Conservation (phyloP, 2,797 vertebrate species). For the Gobio occitaniae region DNA sequence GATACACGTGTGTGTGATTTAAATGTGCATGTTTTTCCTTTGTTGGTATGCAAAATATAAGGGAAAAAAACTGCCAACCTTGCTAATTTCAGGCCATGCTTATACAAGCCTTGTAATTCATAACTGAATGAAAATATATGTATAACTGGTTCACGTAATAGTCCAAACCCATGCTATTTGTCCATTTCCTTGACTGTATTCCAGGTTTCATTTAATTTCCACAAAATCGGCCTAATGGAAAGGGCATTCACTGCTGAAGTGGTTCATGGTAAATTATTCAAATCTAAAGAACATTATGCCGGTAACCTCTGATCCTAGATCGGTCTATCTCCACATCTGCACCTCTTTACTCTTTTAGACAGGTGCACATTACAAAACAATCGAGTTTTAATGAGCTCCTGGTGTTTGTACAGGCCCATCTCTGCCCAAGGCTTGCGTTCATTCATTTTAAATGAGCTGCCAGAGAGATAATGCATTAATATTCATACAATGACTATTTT, state of each 20-base stretch:
- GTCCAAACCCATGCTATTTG: slow-evolving; percentile 9
- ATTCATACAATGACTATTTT: slow-evolving; percentile 76
- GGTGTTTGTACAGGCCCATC: slow-evolving; percentile 75
- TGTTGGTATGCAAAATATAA: background rate
- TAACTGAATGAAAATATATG: slow-evolving; percentile 6
- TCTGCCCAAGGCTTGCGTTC: slow-evolving; percentile 70
- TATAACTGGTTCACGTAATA: slow-evolving; percentile 15
- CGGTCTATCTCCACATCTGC: slow-evolving; percentile 30
- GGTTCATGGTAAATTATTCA: slow-evolving; percentile 42
- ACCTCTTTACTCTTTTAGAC: slow-evolving; percentile 69
- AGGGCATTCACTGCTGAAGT: slow-evolving; percentile 22
- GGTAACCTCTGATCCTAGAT: slow-evolving; percentile 40
- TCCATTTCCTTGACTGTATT: slow-evolving; percentile 36
- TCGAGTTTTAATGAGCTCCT: slow-evolving; percentile 77
- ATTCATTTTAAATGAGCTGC: slow-evolving; percentile 80
- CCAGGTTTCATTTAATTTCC: slow-evolving; percentile 44
- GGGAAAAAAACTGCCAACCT: background rate
- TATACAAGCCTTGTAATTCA: background rate
- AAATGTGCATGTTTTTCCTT: slow-evolving; percentile 4
- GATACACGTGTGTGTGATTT: background rate
- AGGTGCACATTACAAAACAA: slow-evolving; percentile 76
- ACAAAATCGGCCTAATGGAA: slow-evolving; percentile 24
- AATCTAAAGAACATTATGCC: slow-evolving; percentile 47
- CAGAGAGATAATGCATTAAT: slow-evolving; percentile 77
- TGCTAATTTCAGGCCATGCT: slow-evolving; percentile 1